Base-by-base conservation (phyloP, 1,140 invertebrate species). In the Lepeophtheirus salmonis region DNA sequence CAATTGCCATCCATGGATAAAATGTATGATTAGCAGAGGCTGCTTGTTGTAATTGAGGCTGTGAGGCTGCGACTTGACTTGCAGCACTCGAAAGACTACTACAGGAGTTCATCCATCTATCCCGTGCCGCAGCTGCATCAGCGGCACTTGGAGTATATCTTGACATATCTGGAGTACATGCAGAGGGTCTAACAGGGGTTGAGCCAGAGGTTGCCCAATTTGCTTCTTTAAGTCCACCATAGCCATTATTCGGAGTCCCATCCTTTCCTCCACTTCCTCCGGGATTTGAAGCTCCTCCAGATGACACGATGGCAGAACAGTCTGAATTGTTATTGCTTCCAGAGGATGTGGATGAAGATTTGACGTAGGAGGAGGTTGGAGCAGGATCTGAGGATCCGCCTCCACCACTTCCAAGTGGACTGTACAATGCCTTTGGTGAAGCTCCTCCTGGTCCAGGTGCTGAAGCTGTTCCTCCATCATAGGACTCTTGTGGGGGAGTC, bases 1-100 rank as follows among this genome's bases (percentile, higher is more conserved):
- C 88, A 78, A 92, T 91, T 75, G 88, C 88, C 89, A 92, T 92
- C 89, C 89, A 91, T 64, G 89, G 89, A 76, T 92, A 92, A 77
- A 92, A 91, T 68, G 87, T 90, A 78, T 90, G 87, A 73, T 85
- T 89, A 68, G 73, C 71, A 70, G 80, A 79, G 6, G 30, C 30
- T 72, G 82, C 79, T 75, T 88, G 85, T 70, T 87, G 84, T 64
- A 86, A 80, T 72, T 86, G 84, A 65, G 86, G 80, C 72, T 86
- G 86, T 50, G 84, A 81, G 55, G 81, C 81, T 51, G 68, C 63
- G 66, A 82, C 79, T 71, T 84, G 82, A 26, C 67, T 65, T 50
- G 83, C 78, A 61, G 69, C 57, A 26, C 21, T 48, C 18, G 59
- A 48, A 24, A n/a, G 16, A 12, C 18, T 16, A 20, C 48, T 56